phyloP scores from a whole-genome alignment of 30 jellyfish, hydroid and myxozoan genomes.

The Pseudorhiza aurosa region DNA sequence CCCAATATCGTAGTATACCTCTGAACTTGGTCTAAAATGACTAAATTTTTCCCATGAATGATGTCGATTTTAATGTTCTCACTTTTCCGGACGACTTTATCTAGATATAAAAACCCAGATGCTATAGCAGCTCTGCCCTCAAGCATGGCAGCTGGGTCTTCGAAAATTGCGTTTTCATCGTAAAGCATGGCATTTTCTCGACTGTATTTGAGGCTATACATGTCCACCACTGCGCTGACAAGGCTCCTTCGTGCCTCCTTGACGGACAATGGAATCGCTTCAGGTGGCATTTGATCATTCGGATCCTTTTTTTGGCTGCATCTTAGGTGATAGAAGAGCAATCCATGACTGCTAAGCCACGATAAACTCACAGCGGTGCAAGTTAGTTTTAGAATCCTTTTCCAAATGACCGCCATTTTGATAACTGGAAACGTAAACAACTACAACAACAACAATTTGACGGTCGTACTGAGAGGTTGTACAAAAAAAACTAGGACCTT shows the following conservation, averaged over 20 bases:
- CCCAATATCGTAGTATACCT: conserved; percentile 35
- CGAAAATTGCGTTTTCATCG: conserved; percentile 40
- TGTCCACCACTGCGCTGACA: conserved; percentile 40
- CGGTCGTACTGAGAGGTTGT: too few species aligned
- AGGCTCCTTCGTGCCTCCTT: conserved; percentile 23
- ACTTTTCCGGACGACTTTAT: conserved; percentile 4
- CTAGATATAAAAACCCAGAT: conserved; percentile 41
- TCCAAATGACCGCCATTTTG: conserved; percentile 28
- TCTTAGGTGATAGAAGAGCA: conserved; percentile 46
- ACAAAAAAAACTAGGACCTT: too few species aligned
- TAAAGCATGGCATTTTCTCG: conserved; percentile 7
- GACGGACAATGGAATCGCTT: conserved; percentile 38
- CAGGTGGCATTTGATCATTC: conserved; percentile 2
- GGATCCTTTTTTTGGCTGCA: conserved; percentile 31
- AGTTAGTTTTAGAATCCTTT: conserved; percentile 15
- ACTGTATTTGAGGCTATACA: conserved; percentile 25
- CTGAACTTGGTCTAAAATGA: conserved; percentile 41
- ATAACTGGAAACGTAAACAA: too few species aligned
- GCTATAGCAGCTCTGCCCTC: conserved; percentile 32
- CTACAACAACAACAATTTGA: too few species aligned
- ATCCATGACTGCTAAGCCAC: conserved; percentile 62
- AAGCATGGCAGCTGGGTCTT: conserved; percentile 48
- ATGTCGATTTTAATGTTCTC: conserved; percentile 29
- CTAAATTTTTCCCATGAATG: conserved; percentile 39
- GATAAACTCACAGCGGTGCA: conserved; percentile 62